phyloP scores from a whole-genome alignment of 2,888 invertebrate species.

The Chrysolina haemoptera region DNA sequence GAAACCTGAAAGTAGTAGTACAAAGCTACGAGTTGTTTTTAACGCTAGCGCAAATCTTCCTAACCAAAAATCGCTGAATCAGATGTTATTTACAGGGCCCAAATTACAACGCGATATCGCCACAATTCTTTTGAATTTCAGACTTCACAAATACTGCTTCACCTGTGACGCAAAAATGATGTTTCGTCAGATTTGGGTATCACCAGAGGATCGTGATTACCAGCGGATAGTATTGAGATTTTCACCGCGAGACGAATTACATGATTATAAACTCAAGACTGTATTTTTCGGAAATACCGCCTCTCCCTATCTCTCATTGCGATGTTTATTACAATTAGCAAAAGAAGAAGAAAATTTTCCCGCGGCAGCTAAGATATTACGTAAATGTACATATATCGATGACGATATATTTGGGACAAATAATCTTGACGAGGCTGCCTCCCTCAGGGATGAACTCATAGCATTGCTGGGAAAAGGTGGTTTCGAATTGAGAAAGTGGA shows the following conservation, averaged over 20 bases:
- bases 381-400: not conserved
- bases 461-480: not conserved
- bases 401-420: not conserved
- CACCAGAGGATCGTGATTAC: not conserved
- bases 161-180: not conserved
- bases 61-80: conserved; percentile 6
- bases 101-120: conserved; percentile 1
- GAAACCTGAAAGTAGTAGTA: not conserved
- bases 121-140: conserved; percentile 6
- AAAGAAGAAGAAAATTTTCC: not conserved
- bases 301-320: not conserved
- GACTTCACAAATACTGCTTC: not conserved
- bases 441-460: not conserved
- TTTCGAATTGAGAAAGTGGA: not conserved
- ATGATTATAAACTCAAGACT: not conserved
- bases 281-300: not conserved
- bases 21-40: conserved; percentile 2
- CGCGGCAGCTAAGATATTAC: not conserved
- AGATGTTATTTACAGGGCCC: not conserved
- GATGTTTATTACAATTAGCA: not conserved
- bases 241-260: not conserved
- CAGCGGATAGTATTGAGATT: not conserved
- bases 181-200: not conserved
- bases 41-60: not conserved
- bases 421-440: not conserved